Conservation (phyloP, 2,888 invertebrate genomes). For the Lasioglossum lativentre region DNA sequence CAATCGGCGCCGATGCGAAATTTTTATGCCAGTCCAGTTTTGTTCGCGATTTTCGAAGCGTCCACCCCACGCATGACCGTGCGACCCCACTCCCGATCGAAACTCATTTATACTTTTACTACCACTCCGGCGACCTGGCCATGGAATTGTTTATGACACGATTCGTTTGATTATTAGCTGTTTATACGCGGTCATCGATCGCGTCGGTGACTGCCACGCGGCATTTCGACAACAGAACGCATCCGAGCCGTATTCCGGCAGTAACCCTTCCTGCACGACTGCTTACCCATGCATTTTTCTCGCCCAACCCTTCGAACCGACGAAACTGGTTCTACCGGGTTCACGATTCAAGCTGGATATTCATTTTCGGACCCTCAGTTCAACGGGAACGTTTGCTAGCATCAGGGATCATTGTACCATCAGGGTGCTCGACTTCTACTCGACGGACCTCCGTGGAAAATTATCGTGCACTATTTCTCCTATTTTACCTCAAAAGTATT, state of each 20-base stretch:
- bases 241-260: constrained; percentile 52
- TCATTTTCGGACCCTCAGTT: constrained; percentile 64
- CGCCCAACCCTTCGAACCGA: constrained; percentile 44
- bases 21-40: constrained; percentile 66
- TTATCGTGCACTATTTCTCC: background rate
- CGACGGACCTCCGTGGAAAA: constrained; percentile 23
- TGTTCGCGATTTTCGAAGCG: constrained; percentile 72
- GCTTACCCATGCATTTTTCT: constrained; percentile 22
- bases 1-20: constrained; percentile 59
- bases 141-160: constrained; percentile 81
- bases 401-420: constrained; percentile 30
- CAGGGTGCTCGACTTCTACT: constrained; percentile 32
- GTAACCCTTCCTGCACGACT: constrained; percentile 67
- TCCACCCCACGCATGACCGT: constrained; percentile 65
- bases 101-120: constrained; percentile 83
- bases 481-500: background rate
- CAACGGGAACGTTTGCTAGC: constrained; percentile 32
- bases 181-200: constrained; percentile 82
- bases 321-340: constrained; percentile 64
- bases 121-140: constrained; percentile 66
- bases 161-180: constrained; percentile 84
- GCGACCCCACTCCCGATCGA: constrained; percentile 75
- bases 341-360: constrained; percentile 33
- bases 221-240: constrained; percentile 68
- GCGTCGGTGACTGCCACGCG: constrained; percentile 74